Conservation (phyloP, 2,797 vertebrate genomes). For the Melanotaenia parkinsoni region DNA sequence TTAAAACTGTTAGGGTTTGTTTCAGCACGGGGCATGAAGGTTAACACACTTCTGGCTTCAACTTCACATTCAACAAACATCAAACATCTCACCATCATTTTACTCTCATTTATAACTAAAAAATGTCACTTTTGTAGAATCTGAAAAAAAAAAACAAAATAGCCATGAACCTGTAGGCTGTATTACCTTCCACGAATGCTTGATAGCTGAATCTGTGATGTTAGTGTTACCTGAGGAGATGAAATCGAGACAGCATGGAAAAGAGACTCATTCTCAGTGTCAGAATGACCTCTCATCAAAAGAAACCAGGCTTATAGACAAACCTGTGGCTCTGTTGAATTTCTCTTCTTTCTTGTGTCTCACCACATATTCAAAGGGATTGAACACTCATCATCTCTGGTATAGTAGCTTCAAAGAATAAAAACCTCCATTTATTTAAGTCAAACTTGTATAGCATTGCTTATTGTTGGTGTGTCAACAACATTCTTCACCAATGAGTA, state of each 20-base stretch:
- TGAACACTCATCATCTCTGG: background rate
- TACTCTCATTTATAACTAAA: background rate
- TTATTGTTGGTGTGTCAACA: background rate
- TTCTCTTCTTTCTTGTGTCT: slow-evolving; percentile 2
- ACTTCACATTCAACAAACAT: background rate
- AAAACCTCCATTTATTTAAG: background rate
- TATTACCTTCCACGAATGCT: background rate
- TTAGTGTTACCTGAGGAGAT: slow-evolving; percentile 3
- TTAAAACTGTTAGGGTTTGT: too few relatives aligned
- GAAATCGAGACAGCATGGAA: slow-evolving; percentile 2
- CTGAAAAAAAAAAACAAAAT: background rate
- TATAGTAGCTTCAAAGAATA: background rate
- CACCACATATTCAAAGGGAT: background rate
- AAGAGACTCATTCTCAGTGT: slow-evolving; percentile 3
- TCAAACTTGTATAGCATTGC: background rate
- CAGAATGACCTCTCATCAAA: slow-evolving; percentile 23
- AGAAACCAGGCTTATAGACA: background rate
- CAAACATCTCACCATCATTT: background rate
- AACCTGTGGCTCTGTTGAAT: background rate
- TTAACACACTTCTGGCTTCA: background rate
- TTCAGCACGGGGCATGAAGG: background rate
- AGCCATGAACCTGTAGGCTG: background rate
- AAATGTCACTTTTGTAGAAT: background rate
- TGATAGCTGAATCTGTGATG: background rate
- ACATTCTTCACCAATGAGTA: background rate